Evolutionary conservation across 2,113 vertebrate species (phyloP).

Genomic region (Nansenia antarctica): DNA sequence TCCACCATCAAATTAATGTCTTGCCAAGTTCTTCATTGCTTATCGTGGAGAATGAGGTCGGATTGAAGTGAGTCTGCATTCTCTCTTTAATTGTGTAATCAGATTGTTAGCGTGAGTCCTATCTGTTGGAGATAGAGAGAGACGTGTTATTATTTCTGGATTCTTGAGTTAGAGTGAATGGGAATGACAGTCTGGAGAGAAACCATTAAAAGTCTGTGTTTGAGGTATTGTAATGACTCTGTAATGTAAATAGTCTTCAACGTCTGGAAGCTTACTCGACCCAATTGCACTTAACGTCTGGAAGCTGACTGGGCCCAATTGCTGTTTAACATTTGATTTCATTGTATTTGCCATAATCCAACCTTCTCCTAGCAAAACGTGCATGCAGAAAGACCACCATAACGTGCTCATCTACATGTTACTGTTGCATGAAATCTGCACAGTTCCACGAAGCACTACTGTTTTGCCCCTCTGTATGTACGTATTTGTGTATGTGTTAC

Average conservation of each 20-base stretch:
- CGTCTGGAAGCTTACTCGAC: background rate
- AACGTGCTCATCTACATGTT: too few relatives aligned
- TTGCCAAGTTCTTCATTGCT: conserved; percentile 52
- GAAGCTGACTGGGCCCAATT: background rate
- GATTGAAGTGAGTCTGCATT: conserved; percentile 14
- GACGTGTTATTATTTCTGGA: background rate
- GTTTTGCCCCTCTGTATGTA: too few relatives aligned
- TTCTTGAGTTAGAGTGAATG: conserved; percentile 8
- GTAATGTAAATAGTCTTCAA: background rate
- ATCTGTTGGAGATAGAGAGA: background rate
- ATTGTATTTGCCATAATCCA: too few relatives aligned
- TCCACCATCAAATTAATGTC: conserved; percentile 56
- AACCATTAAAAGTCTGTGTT: conserved; percentile 9
- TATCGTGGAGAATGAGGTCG: conserved; percentile 31
- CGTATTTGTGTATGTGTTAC: too few relatives aligned
- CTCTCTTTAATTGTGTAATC: conserved; percentile 30
- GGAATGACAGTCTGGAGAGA: background rate
- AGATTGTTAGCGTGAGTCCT: conserved; percentile 21
- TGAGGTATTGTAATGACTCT: conserved; percentile 11
- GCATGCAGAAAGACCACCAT: too few relatives aligned
- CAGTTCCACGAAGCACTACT: too few relatives aligned
- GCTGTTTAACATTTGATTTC: background rate
- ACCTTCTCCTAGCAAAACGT: too few relatives aligned
- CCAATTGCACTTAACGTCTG: background rate
- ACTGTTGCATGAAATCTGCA: too few relatives aligned